Evolutionary conservation across 30 jellyfish, hydroid and myxozoan species (phyloP), one percentile per base, ranked within the genome.

Genomic region (Mastigias papua): DNA sequence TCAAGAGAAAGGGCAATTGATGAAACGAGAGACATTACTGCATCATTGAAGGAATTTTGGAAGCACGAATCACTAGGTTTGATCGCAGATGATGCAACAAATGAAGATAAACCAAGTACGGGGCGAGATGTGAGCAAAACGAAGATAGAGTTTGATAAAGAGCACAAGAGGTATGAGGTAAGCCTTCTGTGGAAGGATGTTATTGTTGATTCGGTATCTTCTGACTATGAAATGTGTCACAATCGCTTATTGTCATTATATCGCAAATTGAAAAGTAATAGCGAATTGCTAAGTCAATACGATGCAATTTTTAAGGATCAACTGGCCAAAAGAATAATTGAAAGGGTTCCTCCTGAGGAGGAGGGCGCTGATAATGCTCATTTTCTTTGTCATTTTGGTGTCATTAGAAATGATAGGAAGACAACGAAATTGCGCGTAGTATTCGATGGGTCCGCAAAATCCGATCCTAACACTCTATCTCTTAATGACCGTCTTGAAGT

Each of bases 361-460:
- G 77, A 26, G 7, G 34, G 3, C 68, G 28, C 9, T 7, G 84
- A 48, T 15, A 75, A 35, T 13, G 9, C 82, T 4, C 89, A 75
- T 63, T 86, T 17, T 75, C 85, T 86, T 32, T 86, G 89, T 73
- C 84, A 76, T 76, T 75, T 28, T 86, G 95, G 90, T 30, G 90
- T 86, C 17, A 83, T 61, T 19, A 49, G 81, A 70, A 84, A 60
- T 22, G 95, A 73, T 31, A 74, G 46, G 20, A 69, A 70, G 7
- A 70, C 93, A 0, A 84, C 93, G 7, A 84, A 58, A 31, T 62
- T 84, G 25, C 87, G 93, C 31, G 63, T 72, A 48, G 93, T 84
- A 68, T 84, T 84, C 42, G 87, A 84, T 84, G 93, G 93, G 63
- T 22, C 73, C 29, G 93, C 93, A 15, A 84, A 62, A 68, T 50